Base-by-base conservation (phyloP, 2,888 invertebrate species). In the Eutolmus rufibarbis region DNA sequence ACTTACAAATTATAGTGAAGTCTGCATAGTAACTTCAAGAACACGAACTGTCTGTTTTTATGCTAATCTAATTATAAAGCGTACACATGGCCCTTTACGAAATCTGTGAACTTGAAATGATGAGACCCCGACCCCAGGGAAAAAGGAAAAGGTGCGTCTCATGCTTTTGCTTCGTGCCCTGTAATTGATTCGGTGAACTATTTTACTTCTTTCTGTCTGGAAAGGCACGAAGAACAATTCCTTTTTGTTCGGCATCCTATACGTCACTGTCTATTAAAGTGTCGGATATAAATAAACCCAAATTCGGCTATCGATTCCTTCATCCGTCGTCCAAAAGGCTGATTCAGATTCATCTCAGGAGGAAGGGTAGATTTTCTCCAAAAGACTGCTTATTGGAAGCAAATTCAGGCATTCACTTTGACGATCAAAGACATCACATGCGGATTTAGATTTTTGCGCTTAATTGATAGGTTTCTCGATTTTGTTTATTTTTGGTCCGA, bases 261-360 rank as follows among this genome's bases (percentile, higher is more conserved):
- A 8, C 51, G 51, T 51, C 31, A 28, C 51, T 43, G 46, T 28
- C 79, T 79, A 79, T 79, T 79, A 79, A 79, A 51, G 79, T 79
- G 79, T 79, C 79, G 19, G 46, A 79, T 79, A 79, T 31, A 79
- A 79, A 79, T 51, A 51, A 28, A 23, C 28, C 46, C 16, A 23
- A 28, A 51, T 79, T 79, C 78, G 78, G n/a, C 16, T 79, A 79
- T 79, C 40, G 79, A 79, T 79, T 51, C 46, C n/a, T 31, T 23
- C 12, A 23, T 79, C 79, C 16, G 46, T 79, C 31, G n/a, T 51
- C 51, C 51, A n/a, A 51, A 51, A 51, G 7, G 19, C 51, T 51
- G 51, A 51, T 0, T 51, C 51, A 19, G 51, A 51, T n/a, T 51
- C 51, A 51, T n/a, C 51, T 51, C n/a, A 51, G 1, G 5, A 51